Base-by-base conservation (phyloP, 2,797 vertebrate genomes). In the Rallus crepitans region DNA sequence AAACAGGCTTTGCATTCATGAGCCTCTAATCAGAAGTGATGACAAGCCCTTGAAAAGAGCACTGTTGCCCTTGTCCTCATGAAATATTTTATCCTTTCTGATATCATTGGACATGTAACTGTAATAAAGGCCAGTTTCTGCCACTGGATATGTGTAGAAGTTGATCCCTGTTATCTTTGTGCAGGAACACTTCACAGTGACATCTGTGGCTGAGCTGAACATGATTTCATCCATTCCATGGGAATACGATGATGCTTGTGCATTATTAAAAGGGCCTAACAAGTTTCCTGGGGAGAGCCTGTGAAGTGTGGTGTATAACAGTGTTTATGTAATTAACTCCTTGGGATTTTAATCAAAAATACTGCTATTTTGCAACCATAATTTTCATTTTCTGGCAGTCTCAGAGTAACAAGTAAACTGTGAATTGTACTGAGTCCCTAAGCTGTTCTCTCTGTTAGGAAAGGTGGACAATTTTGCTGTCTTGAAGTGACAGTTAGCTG, bases 321-420 rank as follows among this genome's bases (percentile, higher is more conserved):
- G 40, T 93, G 57, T 77, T 88, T 87, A 64, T 69, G 66, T 73
- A 69, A 86, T 91, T 90, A 93, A 69, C 33, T 72, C 25, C 27
- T 87, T 86, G 75, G 40, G 89, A 90, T 87, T 95, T 82, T 76
- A 77, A 78, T 85, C 64, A 91, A 92, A 94, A 91, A 81, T 55
- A 60, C 57, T 87, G 64, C 27, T 50, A 4, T 78, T 90, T 96
- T 81, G 39, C 64, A 70, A 48, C 35, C 21, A 16, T 65, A 65
- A 70, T 82, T 97, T 92, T 85, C 4, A 55, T 64, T 82, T 89
- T 82, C 65, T 92, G 56, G 12, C 57, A 92, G 25, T 47, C 31
- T 94, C 68, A 35, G 61, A 60, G 20, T 70, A 78, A 68, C 45
- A 82, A 80, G 21, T 37, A 86, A 87, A 63, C 27, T 72, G 33